Evolutionary conservation across 2,113 vertebrate genomes (phyloP).

Genomic region (Eleginops maclovinus): DNA sequence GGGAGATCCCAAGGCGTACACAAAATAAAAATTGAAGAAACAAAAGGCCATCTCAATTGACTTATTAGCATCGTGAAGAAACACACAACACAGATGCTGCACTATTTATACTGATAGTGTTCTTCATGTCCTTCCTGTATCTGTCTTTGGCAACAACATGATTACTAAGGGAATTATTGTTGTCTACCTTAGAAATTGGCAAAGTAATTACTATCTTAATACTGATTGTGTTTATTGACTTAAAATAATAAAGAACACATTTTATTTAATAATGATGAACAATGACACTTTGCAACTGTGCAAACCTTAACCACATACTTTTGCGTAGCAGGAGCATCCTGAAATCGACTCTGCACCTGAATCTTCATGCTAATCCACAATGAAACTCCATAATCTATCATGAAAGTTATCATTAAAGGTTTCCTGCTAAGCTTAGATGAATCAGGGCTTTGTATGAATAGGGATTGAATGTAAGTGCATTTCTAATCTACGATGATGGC

Average conservation of each 20-base stretch:
- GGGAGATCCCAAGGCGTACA: too few relatives aligned
- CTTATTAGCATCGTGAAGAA: too few relatives aligned
- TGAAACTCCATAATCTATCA: constrained; percentile 51
- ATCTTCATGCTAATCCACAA: constrained; percentile 44
- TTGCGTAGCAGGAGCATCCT: constrained; percentile 14
- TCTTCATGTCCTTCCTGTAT: neutral
- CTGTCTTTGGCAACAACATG: neutral
- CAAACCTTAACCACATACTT: constrained; percentile 3
- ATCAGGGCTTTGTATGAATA: constrained; percentile 37
- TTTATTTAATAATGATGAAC: neutral
- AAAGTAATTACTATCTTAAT: neutral
- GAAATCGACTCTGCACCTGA: constrained; percentile 15
- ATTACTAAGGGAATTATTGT: neutral
- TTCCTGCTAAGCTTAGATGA: constrained; percentile 57
- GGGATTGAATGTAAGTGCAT: constrained; percentile 45
- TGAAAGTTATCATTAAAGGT: constrained; percentile 53
- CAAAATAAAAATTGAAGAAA: too few relatives aligned
- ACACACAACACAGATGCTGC: too few relatives aligned
- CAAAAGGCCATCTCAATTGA: too few relatives aligned
- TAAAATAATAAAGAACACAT: neutral
- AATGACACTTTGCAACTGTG: neutral
- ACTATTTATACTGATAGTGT: neutral
- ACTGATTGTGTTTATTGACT: neutral
- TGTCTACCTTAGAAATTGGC: too few relatives aligned
- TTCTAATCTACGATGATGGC: constrained; percentile 50